phyloP scores from a whole-genome alignment of 2,113 vertebrate genomes.

The Oryctolagus cuniculus region DNA sequence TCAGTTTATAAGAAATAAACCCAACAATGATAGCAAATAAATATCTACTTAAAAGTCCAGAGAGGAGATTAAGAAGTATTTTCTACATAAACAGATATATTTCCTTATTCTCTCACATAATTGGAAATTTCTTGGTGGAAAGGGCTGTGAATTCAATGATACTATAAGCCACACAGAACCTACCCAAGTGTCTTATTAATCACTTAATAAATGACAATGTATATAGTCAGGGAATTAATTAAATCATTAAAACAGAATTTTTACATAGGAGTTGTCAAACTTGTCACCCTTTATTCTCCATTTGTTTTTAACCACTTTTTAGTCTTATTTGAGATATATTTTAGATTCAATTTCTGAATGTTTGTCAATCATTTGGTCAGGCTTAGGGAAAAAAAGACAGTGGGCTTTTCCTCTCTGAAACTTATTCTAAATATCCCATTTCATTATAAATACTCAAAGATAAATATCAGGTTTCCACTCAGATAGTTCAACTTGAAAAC shows the following conservation, averaged over 20 bases:
- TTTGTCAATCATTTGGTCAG: not conserved
- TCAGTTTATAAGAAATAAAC: constrained; percentile 26
- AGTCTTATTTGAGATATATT: not conserved
- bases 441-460: not conserved
- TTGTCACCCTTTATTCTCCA: not conserved
- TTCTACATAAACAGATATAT: not conserved
- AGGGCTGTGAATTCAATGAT: not conserved
- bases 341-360: not conserved
- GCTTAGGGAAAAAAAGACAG: not conserved
- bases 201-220: not conserved
- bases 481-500: not conserved
- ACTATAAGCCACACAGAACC: not conserved
- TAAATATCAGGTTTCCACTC: not conserved
- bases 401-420: not conserved
- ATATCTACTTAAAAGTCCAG: not conserved
- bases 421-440: too few relatives aligned
- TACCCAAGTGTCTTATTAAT: not conserved
- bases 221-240: not conserved
- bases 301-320: not conserved
- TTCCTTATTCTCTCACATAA: constrained; percentile 4
- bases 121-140: not conserved
- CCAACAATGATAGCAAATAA: not conserved
- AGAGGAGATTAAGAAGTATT: not conserved
- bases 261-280: not conserved
- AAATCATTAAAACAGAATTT: not conserved